These are phyloP conservation scores for Carassius auratus DNA, from an alignment of 2,113 vertebrate species.

Conservation along the genomic window DNA sequence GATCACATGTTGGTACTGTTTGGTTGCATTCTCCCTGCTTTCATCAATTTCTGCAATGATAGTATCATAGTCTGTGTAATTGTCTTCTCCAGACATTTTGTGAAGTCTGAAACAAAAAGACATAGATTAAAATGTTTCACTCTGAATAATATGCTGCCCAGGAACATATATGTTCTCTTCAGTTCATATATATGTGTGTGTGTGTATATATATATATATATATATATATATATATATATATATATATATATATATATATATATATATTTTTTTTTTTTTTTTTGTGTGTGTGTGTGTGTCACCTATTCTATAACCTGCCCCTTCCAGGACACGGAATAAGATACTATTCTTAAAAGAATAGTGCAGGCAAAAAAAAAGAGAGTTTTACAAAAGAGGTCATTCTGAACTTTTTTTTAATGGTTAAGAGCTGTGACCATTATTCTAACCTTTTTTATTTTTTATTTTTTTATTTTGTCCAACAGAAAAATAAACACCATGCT, in stretches of 20 bases:
- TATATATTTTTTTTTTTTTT: too few species aligned
- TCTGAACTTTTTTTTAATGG: not conserved
- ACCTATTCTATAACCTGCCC: too few species aligned
- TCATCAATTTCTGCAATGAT: rapidly evolving
- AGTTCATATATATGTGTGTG: too few species aligned
- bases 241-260: rapidly evolving
- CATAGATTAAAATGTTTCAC: not conserved
- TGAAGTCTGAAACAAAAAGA: not conserved
- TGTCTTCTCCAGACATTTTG: not conserved
- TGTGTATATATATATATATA: too few species aligned
- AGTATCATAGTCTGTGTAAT: not conserved
- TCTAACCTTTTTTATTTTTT: not conserved
- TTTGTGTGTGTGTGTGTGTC: too few species aligned
- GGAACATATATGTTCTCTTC: not conserved
- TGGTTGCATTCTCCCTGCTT: not conserved
- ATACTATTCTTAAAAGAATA: not conserved
- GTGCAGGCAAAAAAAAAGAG: not conserved
- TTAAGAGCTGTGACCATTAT: not conserved
- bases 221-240: too few species aligned
- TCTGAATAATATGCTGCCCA: not conserved
- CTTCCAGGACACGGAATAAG: too few species aligned
- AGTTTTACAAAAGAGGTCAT: not conserved
- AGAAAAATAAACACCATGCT: not conserved
- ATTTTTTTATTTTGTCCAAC: not conserved
- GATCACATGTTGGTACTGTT: not conserved